phyloP scores from a whole-genome alignment of 2,888 invertebrate species.

The Prenolepis imparis region DNA sequence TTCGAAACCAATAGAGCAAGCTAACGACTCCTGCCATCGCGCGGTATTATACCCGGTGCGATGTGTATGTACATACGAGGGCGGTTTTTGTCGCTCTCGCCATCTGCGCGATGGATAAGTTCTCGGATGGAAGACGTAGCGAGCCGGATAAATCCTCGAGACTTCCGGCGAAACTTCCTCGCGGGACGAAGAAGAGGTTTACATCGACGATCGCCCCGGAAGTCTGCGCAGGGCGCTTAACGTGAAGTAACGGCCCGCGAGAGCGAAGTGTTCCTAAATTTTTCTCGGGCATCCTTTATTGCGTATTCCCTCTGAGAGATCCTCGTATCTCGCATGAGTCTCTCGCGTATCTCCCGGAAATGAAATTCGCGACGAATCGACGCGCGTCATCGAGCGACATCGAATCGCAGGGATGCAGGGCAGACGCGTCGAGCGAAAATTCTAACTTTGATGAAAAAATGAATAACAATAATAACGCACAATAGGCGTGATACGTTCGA shows the following conservation, averaged over 20 bases:
- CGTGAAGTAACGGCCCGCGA: conserved; percentile 66
- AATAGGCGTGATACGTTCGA: background rate
- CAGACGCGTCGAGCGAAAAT: background rate
- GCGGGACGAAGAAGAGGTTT: conserved; percentile 55
- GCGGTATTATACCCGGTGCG: conserved; percentile 74
- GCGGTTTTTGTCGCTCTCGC: conserved; percentile 62
- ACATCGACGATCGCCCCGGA: conserved; percentile 48
- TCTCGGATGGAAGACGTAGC: conserved; percentile 67
- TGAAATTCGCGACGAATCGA: conserved; percentile 18
- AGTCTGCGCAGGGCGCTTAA: conserved; percentile 63
- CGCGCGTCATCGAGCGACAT: background rate
- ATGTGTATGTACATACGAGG: conserved; percentile 56
- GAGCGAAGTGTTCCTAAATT: conserved; percentile 61
- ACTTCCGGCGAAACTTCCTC: conserved; percentile 59
- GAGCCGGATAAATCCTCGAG: conserved; percentile 55
- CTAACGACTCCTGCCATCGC: conserved; percentile 78
- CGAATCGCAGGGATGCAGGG: background rate
- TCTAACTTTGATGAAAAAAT: background rate
- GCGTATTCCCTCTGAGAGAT: conserved; percentile 50
- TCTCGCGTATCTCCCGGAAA: conserved; percentile 23
- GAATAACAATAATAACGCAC: conserved; percentile 3
- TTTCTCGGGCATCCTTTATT: conserved; percentile 62
- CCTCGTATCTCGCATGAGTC: conserved; percentile 4
- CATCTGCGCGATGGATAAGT: conserved; percentile 70
- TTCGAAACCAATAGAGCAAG: conserved; percentile 83